These are phyloP conservation scores for Zosterops lateralis DNA, from an alignment of 2,113 vertebrate species.

Conservation along the genomic window DNA sequence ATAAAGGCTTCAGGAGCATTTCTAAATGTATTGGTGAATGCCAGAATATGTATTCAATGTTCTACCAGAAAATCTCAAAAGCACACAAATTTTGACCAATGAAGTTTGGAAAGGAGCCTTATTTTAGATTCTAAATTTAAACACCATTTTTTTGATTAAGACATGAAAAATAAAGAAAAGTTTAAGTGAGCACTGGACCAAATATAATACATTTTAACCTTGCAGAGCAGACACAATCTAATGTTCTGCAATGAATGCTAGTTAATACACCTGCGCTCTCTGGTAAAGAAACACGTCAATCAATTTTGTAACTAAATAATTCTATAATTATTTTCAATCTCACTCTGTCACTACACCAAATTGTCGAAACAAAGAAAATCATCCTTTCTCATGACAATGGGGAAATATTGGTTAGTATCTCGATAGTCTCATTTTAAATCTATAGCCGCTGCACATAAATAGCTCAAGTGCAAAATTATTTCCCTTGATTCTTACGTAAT, in stretches of 20 bases:
- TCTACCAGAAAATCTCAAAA: background rate
- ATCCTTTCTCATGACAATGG: background rate
- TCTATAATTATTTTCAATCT: background rate
- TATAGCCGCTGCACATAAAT: background rate
- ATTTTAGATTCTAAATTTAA: background rate
- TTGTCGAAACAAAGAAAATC: background rate
- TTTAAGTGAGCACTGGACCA: background rate
- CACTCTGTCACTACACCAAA: background rate
- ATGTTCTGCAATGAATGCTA: background rate
- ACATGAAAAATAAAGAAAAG: background rate
- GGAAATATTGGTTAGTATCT: background rate
- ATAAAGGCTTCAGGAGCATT: background rate
- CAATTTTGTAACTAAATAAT: background rate
- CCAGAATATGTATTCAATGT: background rate
- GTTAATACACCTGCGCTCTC: background rate
- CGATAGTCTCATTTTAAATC: background rate
- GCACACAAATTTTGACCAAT: background rate
- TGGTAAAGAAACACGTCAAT: background rate
- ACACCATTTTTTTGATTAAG: background rate
- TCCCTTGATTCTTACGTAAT: fast-evolving
- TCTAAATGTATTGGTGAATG: background rate
- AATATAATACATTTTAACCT: background rate
- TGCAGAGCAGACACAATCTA: background rate
- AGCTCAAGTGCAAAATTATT: background rate
- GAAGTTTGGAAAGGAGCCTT: background rate